Percentiles rank a stretch among this genome's conserved stretches.
Conservation (phyloP, 2,888 invertebrate genomes). For the Acronicta aceris region DNA sequence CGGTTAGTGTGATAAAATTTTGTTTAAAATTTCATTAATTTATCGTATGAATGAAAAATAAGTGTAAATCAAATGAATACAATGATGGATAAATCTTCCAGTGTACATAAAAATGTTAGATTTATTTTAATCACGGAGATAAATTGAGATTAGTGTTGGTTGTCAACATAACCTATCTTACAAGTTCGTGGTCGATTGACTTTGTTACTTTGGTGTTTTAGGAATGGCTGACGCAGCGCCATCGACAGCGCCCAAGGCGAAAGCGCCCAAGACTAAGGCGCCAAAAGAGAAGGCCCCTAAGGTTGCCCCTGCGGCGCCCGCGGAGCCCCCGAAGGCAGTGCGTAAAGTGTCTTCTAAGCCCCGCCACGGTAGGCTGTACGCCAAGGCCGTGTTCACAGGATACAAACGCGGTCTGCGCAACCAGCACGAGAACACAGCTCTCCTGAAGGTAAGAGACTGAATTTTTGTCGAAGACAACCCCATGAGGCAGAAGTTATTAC, state of each 20-base stretch:
- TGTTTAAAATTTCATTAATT: slow-evolving; percentile 53
- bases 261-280: slow-evolving; percentile 89
- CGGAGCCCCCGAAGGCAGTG: slow-evolving; percentile 85
- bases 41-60: slow-evolving; percentile 62
- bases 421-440: slow-evolving; percentile 98
- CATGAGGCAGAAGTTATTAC: slow-evolving; percentile 25
- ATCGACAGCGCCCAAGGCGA: slow-evolving; percentile 87
- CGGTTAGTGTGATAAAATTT: slow-evolving; percentile 78
- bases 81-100: slow-evolving; percentile 21
- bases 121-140: slow-evolving; percentile 68
- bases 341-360: slow-evolving; percentile 86
- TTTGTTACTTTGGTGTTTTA: slow-evolving; percentile 72
- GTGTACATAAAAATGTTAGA: slow-evolving; percentile 59
- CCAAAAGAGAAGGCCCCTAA: slow-evolving; percentile 89
- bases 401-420: slow-evolving; percentile 98
- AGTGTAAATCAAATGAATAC: slow-evolving; percentile 34
- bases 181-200: slow-evolving; percentile 48
- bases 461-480: background rate
- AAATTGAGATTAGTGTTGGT: slow-evolving; percentile 72
- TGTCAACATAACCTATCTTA: slow-evolving; percentile 85
- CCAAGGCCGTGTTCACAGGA: slow-evolving; percentile 99
- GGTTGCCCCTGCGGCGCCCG: slow-evolving; percentile 87
- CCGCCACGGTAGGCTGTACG: slow-evolving; percentile 96
- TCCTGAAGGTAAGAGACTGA: slow-evolving; percentile 92
- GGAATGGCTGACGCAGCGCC: slow-evolving; percentile 91